Conservation (phyloP, 2,888 invertebrate species). For the Hesperia comma region DNA sequence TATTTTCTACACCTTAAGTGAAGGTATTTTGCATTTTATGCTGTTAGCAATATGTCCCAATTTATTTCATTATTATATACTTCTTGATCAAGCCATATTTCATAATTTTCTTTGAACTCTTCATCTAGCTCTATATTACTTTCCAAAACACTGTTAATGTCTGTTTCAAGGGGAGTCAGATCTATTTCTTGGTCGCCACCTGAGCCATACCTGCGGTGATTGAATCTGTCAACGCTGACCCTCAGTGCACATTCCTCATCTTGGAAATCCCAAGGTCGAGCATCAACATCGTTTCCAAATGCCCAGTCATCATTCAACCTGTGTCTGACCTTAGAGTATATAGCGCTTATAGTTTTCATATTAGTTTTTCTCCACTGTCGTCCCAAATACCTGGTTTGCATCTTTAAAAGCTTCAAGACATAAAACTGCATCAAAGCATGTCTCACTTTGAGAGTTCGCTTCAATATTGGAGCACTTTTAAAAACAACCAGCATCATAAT, state of each 20-base stretch:
- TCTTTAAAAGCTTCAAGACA: conserved; percentile 98
- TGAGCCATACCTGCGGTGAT: conserved; percentile 93
- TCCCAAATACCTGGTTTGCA: conserved; percentile 99
- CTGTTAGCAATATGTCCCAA: conserved; percentile 86
- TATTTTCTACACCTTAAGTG: conserved; percentile 3
- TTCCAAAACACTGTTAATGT: conserved; percentile 92
- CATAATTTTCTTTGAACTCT: conserved; percentile 96
- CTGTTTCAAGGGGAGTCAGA: conserved; percentile 89
- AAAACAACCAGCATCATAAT: conserved; percentile 99
- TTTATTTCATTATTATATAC: conserved; percentile 94
- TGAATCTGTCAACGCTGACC: conserved; percentile 97
- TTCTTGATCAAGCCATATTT: conserved; percentile 97
- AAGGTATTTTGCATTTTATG: conserved; percentile 50
- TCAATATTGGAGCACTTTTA: conserved; percentile 99
- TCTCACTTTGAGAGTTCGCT: conserved; percentile 96
- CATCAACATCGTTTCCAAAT: conserved; percentile 98
- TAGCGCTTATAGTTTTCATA: conserved; percentile 99
- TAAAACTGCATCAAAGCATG: conserved; percentile 99
- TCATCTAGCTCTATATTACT: conserved; percentile 92
- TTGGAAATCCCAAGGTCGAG: conserved; percentile 99
- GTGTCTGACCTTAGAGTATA: conserved; percentile 98
- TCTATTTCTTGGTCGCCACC: conserved; percentile 82
- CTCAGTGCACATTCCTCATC: conserved; percentile 98
- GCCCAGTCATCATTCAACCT: conserved; percentile 99
- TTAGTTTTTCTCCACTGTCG: conserved; percentile 99